These are phyloP conservation scores for Drosophila jambulina DNA, from an alignment of 1,140 invertebrate genomes.

Conservation along the genomic window DNA sequence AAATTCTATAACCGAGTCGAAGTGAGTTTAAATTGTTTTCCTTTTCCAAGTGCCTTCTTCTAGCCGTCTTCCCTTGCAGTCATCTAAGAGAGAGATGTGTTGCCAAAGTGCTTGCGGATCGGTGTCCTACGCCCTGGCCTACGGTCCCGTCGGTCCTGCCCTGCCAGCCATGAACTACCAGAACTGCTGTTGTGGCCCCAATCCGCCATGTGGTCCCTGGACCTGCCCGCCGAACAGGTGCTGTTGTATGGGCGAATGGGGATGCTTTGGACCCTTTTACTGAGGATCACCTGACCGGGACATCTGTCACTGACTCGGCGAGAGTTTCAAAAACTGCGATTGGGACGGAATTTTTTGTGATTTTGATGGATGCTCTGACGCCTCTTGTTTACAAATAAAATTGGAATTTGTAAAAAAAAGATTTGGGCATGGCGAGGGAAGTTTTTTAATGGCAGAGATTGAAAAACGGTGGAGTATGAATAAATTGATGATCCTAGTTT, in stretches of 20 bases:
- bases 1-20: not conserved
- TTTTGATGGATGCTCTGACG: not conserved
- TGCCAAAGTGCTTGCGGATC: conserved; percentile 55
- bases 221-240: conserved; percentile 70
- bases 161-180: conserved; percentile 68
- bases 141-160: conserved; percentile 68
- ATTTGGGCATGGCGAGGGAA: not conserved
- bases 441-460: not conserved
- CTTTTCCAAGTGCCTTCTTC: no score
- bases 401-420: not conserved
- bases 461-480: no score
- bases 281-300: not conserved
- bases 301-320: not conserved
- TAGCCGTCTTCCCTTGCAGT: not conserved
- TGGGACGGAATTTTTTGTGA: conserved; percentile 1
- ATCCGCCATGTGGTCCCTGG: conserved; percentile 71
- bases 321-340: not conserved
- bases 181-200: conserved; percentile 64
- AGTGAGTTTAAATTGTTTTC: conserved; percentile 7
- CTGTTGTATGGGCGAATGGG: conserved; percentile 52
- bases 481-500: not conserved
- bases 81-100: conserved; percentile 9
- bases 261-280: conserved; percentile 71
- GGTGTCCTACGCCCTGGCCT: conserved; percentile 63
- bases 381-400: conserved; percentile 15